Conservation (phyloP, 2,888 invertebrate species). For the Junonia oenone region DNA sequence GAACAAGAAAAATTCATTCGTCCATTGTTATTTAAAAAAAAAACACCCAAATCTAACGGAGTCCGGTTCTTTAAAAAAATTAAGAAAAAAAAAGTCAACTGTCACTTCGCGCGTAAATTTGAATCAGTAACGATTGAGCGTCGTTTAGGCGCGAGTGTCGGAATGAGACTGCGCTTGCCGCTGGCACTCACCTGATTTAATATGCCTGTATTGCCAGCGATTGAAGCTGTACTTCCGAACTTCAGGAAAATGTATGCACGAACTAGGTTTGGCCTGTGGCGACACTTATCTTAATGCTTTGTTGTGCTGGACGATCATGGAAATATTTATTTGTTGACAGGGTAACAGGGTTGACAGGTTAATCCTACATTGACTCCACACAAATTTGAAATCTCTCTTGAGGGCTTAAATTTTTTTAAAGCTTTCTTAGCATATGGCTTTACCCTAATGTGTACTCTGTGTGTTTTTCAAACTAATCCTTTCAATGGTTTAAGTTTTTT, state of each 20-base stretch:
- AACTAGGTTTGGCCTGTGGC: no score
- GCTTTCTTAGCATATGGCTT: no score
- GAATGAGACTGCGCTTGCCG: slow-evolving; percentile 45
- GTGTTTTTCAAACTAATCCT: no score
- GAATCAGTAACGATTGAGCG: slow-evolving; percentile 39
- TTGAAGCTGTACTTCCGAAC: neutral
- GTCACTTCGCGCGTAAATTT: slow-evolving; percentile 46
- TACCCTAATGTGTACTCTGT: no score
- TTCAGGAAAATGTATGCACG: neutral
- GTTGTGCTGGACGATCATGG: no score
- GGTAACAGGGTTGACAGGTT: no score
- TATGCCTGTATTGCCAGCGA: slow-evolving; percentile 33
- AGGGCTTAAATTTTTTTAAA: no score
- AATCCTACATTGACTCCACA: no score
- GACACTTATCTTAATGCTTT: no score
- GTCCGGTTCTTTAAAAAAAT: slow-evolving; percentile 16
- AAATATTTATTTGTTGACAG: no score
- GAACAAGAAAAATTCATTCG: slow-evolving; percentile 29
- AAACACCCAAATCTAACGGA: slow-evolving; percentile 26
- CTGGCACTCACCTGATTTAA: slow-evolving; percentile 43
- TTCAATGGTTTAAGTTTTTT: no score
- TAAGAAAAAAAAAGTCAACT: slow-evolving; percentile 31
- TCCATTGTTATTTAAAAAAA: slow-evolving; percentile 36
- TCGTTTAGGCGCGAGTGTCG: slow-evolving; percentile 38
- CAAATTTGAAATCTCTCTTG: no score